Evolutionary conservation across 2,113 vertebrate species (phyloP).

Genomic region (Elgaria multicarinata): DNA sequence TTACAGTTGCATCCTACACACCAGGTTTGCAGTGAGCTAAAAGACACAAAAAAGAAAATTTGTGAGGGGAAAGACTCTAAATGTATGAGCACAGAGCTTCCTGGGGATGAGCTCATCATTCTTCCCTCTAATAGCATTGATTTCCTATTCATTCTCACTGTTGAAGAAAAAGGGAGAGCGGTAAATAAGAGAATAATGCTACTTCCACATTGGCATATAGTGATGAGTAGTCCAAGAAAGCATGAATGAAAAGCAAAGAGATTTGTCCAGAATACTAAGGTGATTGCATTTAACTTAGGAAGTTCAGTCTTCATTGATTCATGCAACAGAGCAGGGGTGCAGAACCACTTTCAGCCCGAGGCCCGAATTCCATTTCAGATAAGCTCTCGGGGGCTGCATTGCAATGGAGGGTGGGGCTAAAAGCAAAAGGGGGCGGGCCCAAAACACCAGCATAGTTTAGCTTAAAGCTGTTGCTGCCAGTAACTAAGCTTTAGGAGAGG

Average conservation of each 20-base stretch:
- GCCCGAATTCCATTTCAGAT: no score
- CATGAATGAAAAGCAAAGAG: slow-evolving; percentile 61
- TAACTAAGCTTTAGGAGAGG: no score
- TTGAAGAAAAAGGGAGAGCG: slow-evolving; percentile 62
- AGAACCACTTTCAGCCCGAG: no score
- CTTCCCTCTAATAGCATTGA: slow-evolving; percentile 74
- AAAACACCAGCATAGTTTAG: no score
- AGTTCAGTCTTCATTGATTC: slow-evolving; percentile 24
- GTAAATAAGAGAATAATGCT: slow-evolving; percentile 75
- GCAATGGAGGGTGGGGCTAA: no score
- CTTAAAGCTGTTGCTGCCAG: no score
- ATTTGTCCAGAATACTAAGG: slow-evolving; percentile 48
- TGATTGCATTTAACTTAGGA: slow-evolving; percentile 30
- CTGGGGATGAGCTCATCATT: slow-evolving; percentile 66
- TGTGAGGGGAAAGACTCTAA: slow-evolving; percentile 15
- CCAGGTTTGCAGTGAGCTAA: slow-evolving; percentile 9
- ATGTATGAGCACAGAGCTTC: slow-evolving; percentile 55
- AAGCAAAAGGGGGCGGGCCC: no score
- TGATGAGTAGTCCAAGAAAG: slow-evolving; percentile 56
- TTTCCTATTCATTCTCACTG: slow-evolving; percentile 72
- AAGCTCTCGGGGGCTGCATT: no score
- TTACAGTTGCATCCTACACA: slow-evolving; percentile 29
- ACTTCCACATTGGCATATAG: slow-evolving; percentile 64
- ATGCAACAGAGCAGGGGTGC: background rate
- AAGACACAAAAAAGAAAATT: slow-evolving; percentile 42